These are phyloP conservation scores for Indicator maculatus DNA, from an alignment of 2,113 vertebrate species.

Conservation along the genomic window DNA sequence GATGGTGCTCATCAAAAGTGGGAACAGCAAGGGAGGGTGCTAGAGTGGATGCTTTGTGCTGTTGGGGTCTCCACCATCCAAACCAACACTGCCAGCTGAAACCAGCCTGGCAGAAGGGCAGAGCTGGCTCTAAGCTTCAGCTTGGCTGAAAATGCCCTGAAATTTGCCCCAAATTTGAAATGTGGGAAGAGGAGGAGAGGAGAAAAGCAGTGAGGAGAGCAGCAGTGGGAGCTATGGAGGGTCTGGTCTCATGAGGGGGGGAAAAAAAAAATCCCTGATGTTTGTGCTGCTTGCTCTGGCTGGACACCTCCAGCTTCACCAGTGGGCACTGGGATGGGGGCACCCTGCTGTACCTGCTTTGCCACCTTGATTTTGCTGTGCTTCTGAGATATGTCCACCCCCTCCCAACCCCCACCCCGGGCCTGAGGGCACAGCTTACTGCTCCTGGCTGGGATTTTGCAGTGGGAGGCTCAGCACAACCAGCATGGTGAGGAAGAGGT, in stretches of 20 bases:
- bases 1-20: background rate
- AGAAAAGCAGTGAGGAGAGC: background rate
- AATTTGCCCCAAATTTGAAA: background rate
- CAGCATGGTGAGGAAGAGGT: accelerated
- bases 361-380: background rate
- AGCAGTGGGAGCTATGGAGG: background rate
- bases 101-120: background rate
- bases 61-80: accelerated
- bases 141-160: background rate
- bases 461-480: background rate
- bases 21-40: background rate
- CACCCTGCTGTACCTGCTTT: background rate
- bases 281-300: background rate
- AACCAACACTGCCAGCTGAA: background rate
- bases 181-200: background rate
- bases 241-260: accelerated
- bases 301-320: background rate
- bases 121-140: background rate
- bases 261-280: background rate
- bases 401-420: too few relatives aligned
- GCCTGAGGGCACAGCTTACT: accelerated
- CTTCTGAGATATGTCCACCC: accelerated
- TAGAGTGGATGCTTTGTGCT: background rate
- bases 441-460: background rate
- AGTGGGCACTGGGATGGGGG: accelerated